phyloP scores from a whole-genome alignment of 1,140 invertebrate species.

The Trialeurodes vaporariorum region DNA sequence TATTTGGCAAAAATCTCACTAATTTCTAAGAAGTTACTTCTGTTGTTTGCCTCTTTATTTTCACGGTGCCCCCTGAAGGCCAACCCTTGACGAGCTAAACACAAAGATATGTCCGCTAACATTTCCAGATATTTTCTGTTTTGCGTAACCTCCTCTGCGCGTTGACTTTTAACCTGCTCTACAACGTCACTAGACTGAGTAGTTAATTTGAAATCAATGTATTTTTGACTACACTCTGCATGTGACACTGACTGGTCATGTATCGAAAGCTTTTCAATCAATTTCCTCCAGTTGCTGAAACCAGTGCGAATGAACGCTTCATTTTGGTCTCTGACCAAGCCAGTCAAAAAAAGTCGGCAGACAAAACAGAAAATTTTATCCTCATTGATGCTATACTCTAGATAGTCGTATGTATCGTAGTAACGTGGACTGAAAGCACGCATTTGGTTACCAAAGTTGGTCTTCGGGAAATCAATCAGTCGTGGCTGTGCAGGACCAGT shows the following conservation, averaged over 20 bases:
- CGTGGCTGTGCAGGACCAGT: no score
- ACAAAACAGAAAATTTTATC: slow-evolving; percentile 10
- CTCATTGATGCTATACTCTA: slow-evolving; percentile 9
- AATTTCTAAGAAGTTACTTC: slow-evolving; percentile 5
- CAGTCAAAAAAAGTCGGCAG: slow-evolving; percentile 1
- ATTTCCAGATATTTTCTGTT: slow-evolving; percentile 6
- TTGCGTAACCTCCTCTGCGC: background rate
- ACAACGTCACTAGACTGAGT: no score
- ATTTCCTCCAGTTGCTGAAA: no score
- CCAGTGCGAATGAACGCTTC: no score
- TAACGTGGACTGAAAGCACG: background rate
- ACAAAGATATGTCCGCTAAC: background rate
- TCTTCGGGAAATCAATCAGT: no score
- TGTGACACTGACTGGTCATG: no score
- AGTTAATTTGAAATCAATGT: no score
- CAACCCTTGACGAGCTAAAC: slow-evolving; percentile 3
- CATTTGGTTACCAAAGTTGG: slow-evolving; percentile 1
- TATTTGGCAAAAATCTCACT: slow-evolving; percentile 3
- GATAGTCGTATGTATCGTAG: slow-evolving; percentile 6
- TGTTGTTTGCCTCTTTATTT: background rate
- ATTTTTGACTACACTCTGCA: no score
- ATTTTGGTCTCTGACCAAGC: no score
- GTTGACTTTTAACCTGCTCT: no score
- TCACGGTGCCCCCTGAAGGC: slow-evolving; percentile 2
- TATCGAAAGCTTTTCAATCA: no score